Percentiles rank a stretch among this genome's conserved stretches.
Conservation (phyloP, 2,113 vertebrate genomes). For the Heliornis fulica region DNA sequence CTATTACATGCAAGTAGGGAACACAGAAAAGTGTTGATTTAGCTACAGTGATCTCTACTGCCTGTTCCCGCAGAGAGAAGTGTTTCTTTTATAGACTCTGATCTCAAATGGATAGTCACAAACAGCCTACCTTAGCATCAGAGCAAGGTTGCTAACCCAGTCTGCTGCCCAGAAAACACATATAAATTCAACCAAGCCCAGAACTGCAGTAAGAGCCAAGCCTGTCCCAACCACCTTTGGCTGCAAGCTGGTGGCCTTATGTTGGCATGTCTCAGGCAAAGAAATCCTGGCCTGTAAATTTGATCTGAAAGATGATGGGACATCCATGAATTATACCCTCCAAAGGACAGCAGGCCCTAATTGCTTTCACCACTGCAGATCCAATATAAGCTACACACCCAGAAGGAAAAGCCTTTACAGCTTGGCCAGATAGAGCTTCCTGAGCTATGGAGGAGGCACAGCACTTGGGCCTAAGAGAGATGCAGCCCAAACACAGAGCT, state of each 20-base stretch:
- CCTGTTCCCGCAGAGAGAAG: background rate
- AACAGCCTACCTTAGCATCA: background rate
- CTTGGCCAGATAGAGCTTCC: background rate
- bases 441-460: background rate
- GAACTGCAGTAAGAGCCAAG: background rate
- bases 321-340: background rate
- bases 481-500: background rate
- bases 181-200: background rate
- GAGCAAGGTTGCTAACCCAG: background rate
- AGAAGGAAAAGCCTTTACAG: background rate
- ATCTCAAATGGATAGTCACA: background rate
- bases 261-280: background rate
- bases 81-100: background rate
- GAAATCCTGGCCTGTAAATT: background rate
- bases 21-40: slow-evolving; percentile 26
- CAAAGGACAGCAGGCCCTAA: background rate
- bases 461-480: background rate
- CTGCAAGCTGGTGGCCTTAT: background rate
- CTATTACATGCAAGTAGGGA: background rate
- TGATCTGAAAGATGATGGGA: background rate
- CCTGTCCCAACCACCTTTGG: background rate
- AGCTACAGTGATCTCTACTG: background rate
- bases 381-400: background rate
- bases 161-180: background rate
- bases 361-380: background rate